Evolutionary conservation across 2,888 invertebrate species (phyloP).

Genomic region (Acanthococcus lagerstroemiae): DNA sequence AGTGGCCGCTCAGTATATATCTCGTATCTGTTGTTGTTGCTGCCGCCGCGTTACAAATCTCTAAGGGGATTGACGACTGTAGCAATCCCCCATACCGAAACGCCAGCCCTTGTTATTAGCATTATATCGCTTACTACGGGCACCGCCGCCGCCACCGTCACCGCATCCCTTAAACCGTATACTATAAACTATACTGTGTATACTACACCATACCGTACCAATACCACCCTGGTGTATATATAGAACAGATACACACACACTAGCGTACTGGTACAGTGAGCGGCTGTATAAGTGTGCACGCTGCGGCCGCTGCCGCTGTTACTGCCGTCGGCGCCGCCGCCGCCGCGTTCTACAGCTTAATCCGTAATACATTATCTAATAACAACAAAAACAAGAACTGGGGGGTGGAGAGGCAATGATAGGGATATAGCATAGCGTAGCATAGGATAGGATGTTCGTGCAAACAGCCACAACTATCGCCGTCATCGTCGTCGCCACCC

Average conservation of each 20-base stretch:
- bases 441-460: constrained; percentile 26
- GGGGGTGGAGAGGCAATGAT: constrained; percentile 3
- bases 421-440: too few relatives aligned
- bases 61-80: constrained; percentile 30
- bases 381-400: constrained; percentile 22
- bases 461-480: constrained; percentile 27
- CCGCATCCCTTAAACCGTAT: too few relatives aligned
- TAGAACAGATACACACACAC: too few relatives aligned
- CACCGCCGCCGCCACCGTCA: too few relatives aligned
- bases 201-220: too few relatives aligned
- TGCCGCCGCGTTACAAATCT: constrained; percentile 23
- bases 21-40: constrained; percentile 5
- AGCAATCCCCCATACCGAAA: constrained; percentile 17
- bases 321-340: constrained; percentile 8
- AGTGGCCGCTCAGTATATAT: constrained; percentile 31
- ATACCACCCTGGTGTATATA: too few relatives aligned
- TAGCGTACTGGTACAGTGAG: too few relatives aligned
- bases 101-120: constrained; percentile 31
- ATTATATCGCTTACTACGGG: constrained; percentile 20
- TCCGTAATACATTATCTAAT: constrained; percentile 31
- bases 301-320: too few relatives aligned
- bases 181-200: too few relatives aligned
- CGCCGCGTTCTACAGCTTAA: constrained; percentile 28
- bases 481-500: constrained; percentile 24
- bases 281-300: neutral